Percentiles rank a stretch among this genome's conserved stretches.
phyloP scores from a whole-genome alignment of 2,888 invertebrate species.

The Encarsia formosa region DNA sequence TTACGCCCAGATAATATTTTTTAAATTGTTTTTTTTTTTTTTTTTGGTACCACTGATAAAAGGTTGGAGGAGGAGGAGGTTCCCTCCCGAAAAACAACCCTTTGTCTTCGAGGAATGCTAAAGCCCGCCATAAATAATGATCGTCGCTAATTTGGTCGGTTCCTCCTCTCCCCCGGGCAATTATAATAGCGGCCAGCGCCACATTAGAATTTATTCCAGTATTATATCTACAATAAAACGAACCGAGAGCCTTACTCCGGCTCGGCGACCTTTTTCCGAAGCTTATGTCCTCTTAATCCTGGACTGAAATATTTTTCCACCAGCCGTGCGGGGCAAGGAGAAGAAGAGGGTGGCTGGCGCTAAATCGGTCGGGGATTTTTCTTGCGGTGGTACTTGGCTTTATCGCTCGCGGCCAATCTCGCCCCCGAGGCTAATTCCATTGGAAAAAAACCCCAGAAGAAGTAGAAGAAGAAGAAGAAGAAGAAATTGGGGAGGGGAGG shows the following conservation, averaged over 20 bases:
- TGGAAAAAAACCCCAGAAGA: background rate
- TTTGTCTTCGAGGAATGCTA: conserved; percentile 44
- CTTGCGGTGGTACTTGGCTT: conserved; percentile 13
- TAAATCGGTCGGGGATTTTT: conserved; percentile 28
- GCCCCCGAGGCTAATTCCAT: background rate
- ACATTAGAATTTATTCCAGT: conserved; percentile 50
- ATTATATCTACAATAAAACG: too few species aligned
- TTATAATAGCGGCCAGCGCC: conserved; percentile 50
- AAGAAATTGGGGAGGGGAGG: too few species aligned
- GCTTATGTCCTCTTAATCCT: conserved; percentile 49
- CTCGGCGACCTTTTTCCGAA: conserved; percentile 49
- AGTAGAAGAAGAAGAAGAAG: too few species aligned
- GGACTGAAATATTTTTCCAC: conserved; percentile 43
- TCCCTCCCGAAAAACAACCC: too few species aligned
- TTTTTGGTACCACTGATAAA: too few species aligned
- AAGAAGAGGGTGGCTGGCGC: conserved; percentile 2
- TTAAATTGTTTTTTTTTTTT: too few species aligned
- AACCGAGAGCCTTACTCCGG: conserved; percentile 34
- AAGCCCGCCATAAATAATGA: conserved; percentile 53
- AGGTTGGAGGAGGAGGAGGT: too few species aligned
- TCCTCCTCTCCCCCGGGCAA: conserved; percentile 39
- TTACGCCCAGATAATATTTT: too few species aligned
- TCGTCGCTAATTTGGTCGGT: conserved; percentile 50
- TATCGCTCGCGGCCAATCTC: conserved; percentile 4
- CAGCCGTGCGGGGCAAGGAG: conserved; percentile 1